These are phyloP conservation scores for Brachylomia viminalis DNA, from an alignment of 2,888 invertebrate species.

Conservation along the genomic window DNA sequence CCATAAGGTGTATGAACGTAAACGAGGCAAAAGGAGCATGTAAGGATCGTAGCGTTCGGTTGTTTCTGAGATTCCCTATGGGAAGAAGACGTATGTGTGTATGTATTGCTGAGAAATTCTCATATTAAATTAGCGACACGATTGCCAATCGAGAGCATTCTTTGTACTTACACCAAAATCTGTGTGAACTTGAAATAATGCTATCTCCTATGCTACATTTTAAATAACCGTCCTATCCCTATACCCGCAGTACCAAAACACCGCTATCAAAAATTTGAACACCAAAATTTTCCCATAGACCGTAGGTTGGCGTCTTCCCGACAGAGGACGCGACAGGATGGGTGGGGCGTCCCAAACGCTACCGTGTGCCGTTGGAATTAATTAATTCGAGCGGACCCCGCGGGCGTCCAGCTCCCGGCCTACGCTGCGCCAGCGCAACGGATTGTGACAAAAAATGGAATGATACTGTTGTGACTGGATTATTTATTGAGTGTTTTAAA, in stretches of 20 bases:
- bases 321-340: slow-evolving; percentile 46
- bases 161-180: background rate
- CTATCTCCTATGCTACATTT: background rate
- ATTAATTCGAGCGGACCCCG: slow-evolving; percentile 68
- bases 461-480: background rate
- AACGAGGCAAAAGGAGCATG: no score
- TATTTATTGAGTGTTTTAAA: background rate
- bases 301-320: background rate
- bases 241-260: background rate
- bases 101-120: no score
- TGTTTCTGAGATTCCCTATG: no score
- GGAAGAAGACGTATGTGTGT: no score
- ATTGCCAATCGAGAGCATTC: background rate
- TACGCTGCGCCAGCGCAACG: slow-evolving; percentile 59
- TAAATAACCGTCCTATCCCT: background rate
- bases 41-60: no score
- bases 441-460: slow-evolving; percentile 40
- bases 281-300: background rate
- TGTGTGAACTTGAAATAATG: background rate
- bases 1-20: no score
- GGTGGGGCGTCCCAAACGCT: slow-evolving; percentile 69
- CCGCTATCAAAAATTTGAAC: background rate
- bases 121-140: no score
- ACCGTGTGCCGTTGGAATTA: slow-evolving; percentile 56
- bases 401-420: slow-evolving; percentile 66